These are phyloP conservation scores for Bicyclus anynana DNA, from an alignment of 1,140 invertebrate genomes.

Conservation along the genomic window DNA sequence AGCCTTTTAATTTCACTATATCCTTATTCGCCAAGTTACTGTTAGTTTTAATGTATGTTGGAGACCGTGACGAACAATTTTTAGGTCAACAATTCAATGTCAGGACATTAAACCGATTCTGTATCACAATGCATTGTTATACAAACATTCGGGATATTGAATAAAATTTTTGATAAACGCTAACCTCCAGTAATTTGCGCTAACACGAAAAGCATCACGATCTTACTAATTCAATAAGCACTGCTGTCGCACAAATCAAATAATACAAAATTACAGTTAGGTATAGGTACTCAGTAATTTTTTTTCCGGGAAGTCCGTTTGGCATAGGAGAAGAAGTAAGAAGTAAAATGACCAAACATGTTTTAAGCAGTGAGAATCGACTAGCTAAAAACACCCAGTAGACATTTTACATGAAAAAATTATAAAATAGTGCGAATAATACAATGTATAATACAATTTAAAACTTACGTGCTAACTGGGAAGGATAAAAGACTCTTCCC, in stretches of 20 bases:
- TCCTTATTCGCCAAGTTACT: too few species aligned
- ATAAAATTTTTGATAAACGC: conserved; percentile 1
- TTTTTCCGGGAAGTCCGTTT: too few species aligned
- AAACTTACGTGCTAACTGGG: too few species aligned
- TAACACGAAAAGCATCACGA: conserved; percentile 15
- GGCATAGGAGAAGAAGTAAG: too few species aligned
- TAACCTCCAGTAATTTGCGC: conserved; percentile 7
- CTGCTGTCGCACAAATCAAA: not conserved
- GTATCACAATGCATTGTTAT: not conserved
- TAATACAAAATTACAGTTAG: not conserved
- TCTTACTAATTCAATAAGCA: conserved; percentile 14
- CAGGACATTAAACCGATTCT: not conserved
- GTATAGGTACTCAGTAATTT: not conserved
- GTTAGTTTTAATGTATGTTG: not conserved
- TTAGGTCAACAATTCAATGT: not conserved
- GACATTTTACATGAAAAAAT: too few species aligned
- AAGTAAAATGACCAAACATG: too few species aligned
- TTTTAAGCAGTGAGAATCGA: too few species aligned
- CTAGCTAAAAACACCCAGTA: too few species aligned
- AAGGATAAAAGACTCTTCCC: too few species aligned
- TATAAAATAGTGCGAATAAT: too few species aligned
- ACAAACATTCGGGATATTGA: not conserved
- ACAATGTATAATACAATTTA: too few species aligned
- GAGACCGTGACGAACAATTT: not conserved
- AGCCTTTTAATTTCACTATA: too few species aligned